phyloP scores from a whole-genome alignment of 2,797 vertebrate species.

The Myripristis murdjan region DNA sequence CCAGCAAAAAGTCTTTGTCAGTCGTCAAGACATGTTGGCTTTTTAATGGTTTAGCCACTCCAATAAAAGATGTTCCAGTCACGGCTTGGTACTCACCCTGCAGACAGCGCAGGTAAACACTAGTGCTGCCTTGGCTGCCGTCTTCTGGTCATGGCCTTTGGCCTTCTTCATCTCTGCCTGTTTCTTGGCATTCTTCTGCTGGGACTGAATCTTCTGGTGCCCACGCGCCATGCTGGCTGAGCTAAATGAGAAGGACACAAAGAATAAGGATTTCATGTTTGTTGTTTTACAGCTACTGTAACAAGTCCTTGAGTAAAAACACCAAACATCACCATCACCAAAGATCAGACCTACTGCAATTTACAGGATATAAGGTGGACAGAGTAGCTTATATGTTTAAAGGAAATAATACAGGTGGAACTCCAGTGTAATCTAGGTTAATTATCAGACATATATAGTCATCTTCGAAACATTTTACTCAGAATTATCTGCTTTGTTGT shows the following conservation, averaged over 20 bases:
- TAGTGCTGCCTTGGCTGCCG: constrained; percentile 93
- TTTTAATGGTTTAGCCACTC: no score
- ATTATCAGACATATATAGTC: no score
- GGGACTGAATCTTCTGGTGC: constrained; percentile 96
- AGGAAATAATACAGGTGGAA: no score
- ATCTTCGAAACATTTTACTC: no score
- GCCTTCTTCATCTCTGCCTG: constrained; percentile 96
- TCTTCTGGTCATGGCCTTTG: constrained; percentile 96
- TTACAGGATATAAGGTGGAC: no score
- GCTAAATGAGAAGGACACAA: constrained; percentile 10
- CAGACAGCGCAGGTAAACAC: constrained; percentile 91
- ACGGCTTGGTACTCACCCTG: constrained; percentile 60
- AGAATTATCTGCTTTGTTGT: no score
- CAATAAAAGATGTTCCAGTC: no score
- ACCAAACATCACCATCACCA: no score
- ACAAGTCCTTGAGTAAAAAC: constrained; percentile 7
- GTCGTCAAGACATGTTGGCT: no score
- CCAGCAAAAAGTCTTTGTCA: no score
- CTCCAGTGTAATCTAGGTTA: no score
- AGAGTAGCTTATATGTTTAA: background rate
- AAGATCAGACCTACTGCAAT: no score
- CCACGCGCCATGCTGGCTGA: constrained; percentile 91
- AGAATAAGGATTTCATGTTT: background rate
- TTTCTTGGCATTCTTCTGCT: constrained; percentile 97
- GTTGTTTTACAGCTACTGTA: background rate